Conservation (phyloP, 2,797 vertebrate species). For the Pipistrellus pipistrellus region DNA sequence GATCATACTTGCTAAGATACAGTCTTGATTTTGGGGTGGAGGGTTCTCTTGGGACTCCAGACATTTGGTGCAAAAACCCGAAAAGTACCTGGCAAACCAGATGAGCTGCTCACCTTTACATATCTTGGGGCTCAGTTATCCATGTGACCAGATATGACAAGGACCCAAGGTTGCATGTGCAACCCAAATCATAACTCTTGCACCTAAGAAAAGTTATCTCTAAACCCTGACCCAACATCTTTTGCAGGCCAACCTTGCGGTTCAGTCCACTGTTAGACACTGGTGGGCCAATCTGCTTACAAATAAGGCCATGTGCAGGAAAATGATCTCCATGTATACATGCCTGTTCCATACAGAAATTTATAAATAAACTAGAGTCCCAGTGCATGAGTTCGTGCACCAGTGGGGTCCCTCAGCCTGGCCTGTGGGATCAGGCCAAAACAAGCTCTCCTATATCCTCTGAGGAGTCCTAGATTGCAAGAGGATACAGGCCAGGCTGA, state of each 20-base stretch:
- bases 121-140: accelerated
- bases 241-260: accelerated
- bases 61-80: accelerated
- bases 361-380: too few species aligned
- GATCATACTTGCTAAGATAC: accelerated
- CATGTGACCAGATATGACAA: accelerated
- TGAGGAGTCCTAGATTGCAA: too few species aligned
- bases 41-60: not conserved
- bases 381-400: too few species aligned
- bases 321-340: accelerated
- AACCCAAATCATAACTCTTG: accelerated
- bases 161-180: accelerated
- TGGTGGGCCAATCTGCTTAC: accelerated
- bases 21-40: accelerated
- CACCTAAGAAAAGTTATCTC: accelerated
- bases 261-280: not conserved
- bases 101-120: accelerated
- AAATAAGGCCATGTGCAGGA: accelerated
- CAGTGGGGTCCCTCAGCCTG: too few species aligned
- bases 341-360: accelerated
- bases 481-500: too few species aligned
- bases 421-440: too few species aligned
- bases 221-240: accelerated
- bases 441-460: too few species aligned
- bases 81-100: accelerated